A percentile compares a stretch with the other conserved stretches of the same genome.
Conservation (phyloP, 2,888 invertebrate species). For the Lasius platythorax region DNA sequence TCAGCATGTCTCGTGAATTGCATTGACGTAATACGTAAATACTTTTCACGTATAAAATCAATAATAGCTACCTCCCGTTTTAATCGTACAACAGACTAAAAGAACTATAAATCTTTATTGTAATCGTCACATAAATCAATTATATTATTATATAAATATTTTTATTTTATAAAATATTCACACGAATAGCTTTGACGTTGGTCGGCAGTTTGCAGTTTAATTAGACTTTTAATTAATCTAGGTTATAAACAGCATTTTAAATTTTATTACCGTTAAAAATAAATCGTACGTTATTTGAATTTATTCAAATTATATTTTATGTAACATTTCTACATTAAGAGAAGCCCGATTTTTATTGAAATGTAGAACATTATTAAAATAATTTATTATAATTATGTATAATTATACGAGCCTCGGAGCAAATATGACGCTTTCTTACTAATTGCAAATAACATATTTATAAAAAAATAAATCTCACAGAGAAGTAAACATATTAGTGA, state of each 20-base stretch:
- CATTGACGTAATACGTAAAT: constrained; percentile 41
- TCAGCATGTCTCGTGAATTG: constrained; percentile 31
- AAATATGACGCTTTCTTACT: neutral
- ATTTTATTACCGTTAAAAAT: constrained; percentile 14
- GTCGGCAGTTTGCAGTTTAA: neutral
- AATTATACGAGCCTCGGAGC: no score
- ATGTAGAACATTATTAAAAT: neutral
- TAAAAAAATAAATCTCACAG: neutral
- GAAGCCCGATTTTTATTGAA: neutral
- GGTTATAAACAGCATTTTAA: neutral
- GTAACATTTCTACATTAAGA: neutral
- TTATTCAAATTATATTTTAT: constrained; percentile 1
- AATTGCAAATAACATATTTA: neutral
- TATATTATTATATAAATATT: neutral
- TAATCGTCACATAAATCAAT: neutral
- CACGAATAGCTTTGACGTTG: neutral
- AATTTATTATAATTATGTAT: neutral
- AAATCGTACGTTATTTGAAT: constrained; percentile 5
- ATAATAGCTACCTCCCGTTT: constrained; percentile 4
- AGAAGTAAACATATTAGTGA: neutral
- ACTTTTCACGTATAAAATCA: constrained; percentile 23
- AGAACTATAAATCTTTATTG: neutral
- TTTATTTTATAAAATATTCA: constrained; percentile 9
- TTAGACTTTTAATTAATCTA: constrained; percentile 32
- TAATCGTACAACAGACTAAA: neutral